Evolutionary conservation across 2,797 vertebrate genomes (phyloP), one percentile per base, ranked within the genome.

Genomic region (Mus minutoides): DNA sequence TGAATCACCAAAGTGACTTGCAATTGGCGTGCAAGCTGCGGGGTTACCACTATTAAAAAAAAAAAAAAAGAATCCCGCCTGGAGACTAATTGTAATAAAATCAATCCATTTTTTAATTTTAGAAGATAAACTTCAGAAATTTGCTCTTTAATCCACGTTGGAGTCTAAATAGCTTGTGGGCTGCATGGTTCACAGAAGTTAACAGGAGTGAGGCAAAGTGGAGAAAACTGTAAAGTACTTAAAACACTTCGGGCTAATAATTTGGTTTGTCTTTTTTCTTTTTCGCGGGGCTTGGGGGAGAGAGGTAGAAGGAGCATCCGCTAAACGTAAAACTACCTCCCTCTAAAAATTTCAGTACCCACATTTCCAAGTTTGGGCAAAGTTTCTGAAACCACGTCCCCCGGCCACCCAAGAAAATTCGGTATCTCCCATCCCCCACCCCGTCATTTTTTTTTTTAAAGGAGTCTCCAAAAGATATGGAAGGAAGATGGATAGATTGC

Each of bases 281-380:
- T 56, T 49, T 14, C 21, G 62, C 46, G 73, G 46, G 29, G 69
- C 46, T 56, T 37, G 94, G 91, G 89, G 94, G 87, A 94, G 77
- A 90, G 90, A 67, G 80, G 26, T 76, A 79, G 93, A 87, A 92
- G 90, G 26, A 93, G 77, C 94, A 80, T 91, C 88, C 85, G 86
- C 93, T 73, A 54, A 75, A 37, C 90, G 94, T 95, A 97, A 96
- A 96, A 83, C 93, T 86, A 86, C 93, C 95, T 97, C 82, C 92
- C 93, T 96, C 85, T 78, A 90, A 94, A 96, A 97, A 88, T 95
- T 95, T 96, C 95, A 93, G 96, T 92, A 96, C 85, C 97, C 95
- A 82, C 88, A 97, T 96, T 96, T 97, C 97, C 97, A 98, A 97
- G 96, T 98, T 97, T 98, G 97, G 97, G 97, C 97, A 97, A 98